phyloP scores from a whole-genome alignment of 2,113 vertebrate genomes.

The Ia io region DNA sequence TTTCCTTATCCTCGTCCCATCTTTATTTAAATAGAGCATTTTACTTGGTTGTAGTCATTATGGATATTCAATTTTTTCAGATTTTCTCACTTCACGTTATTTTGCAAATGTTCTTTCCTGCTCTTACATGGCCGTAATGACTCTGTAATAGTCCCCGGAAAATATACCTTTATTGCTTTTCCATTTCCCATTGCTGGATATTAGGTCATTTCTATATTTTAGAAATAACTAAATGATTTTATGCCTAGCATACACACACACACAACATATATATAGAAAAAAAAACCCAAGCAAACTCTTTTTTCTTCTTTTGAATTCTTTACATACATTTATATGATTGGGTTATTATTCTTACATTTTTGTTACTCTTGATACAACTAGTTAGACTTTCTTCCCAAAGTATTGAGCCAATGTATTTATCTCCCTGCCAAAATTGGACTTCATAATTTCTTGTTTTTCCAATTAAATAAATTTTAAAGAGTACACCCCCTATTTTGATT shows the following conservation, averaged over 20 bases:
- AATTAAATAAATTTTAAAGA: background rate
- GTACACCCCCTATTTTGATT: background rate
- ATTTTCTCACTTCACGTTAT: background rate
- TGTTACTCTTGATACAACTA: background rate
- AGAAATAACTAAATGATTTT: background rate
- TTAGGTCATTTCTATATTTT: background rate
- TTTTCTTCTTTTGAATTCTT: background rate
- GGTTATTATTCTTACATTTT: background rate
- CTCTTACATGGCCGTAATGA: background rate
- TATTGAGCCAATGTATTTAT: background rate
- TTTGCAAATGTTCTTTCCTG: constrained; percentile 28
- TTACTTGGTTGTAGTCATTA: background rate
- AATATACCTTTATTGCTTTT: constrained; percentile 33
- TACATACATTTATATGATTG: background rate
- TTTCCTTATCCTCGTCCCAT: background rate
- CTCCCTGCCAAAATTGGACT: background rate
- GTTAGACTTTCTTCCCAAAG: background rate
- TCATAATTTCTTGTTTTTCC: background rate
- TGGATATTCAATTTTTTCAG: background rate
- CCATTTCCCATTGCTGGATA: background rate
- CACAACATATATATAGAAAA: background rate
- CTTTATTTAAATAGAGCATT: background rate
- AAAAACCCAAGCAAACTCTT: background rate
- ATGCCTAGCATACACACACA: background rate
- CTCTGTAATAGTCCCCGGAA: background rate